Base-by-base conservation (phyloP, 1,140 invertebrate genomes). In the Heterodera schachtii region DNA sequence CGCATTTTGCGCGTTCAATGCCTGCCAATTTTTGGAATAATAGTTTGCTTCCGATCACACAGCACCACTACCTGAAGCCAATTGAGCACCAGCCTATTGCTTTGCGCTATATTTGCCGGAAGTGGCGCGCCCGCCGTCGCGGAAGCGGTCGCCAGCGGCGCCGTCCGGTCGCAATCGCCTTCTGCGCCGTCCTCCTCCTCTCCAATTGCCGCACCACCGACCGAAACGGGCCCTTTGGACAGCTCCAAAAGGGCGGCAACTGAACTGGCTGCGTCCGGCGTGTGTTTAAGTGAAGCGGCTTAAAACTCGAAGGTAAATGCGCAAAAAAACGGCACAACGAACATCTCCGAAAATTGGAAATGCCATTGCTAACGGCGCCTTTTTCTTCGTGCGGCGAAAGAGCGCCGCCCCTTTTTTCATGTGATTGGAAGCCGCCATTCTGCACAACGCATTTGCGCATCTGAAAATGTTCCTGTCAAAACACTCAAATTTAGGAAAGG, bases 361-460 rank as follows among this genome's bases (percentile, higher is more conserved):
- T 43, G 70, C 70, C 44, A 75, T 44, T 80, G 75, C 47, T 80
- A 0, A 13, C 60, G 75, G 46, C 66, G 2, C 43, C 60, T 11
- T 41, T 79, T n/a, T 41, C 43, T 47, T 43, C 43, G 41, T 41
- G 47, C 44, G 67, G 31, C 47, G 49, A 21, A 46, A 31, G 31
- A 31, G 31, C 44, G 19, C 44, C 52, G 47, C 9, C 64, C 67
- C n/a, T 41, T 21, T 79, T 79, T 8, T 7, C 76, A 1, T 67
- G 31, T 75, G n/a, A 73, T 60, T 47, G 44, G 8, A 52, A 44
- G 44, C 57, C 66, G 84, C 92, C 91, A 81, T 91, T 92, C 84
- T 92, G 92, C 90, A 98, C 97, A 64, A 99, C 96, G 92, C 98
- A 99, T 91, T 99, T 99, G 41, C 98, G 92, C 97, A 99, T 99